Evolutionary conservation across 2,888 invertebrate genomes (phyloP).

Genomic region (Cephus rjabovi): DNA sequence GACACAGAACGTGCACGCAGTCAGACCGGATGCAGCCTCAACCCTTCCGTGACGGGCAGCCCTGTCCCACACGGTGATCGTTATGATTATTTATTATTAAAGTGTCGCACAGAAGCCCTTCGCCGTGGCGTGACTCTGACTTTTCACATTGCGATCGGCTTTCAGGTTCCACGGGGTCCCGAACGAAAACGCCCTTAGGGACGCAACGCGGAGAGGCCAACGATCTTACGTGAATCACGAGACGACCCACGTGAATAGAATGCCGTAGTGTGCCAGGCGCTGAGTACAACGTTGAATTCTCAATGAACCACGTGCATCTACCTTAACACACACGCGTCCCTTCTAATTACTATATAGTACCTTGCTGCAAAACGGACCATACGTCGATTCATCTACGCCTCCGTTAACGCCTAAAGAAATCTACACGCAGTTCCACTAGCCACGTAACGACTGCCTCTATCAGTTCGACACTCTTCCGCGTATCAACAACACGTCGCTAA

Average conservation of each 20-base stretch:
- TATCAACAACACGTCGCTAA: not conserved
- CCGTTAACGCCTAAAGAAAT: not conserved
- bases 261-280: not conserved
- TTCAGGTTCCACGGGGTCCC: not conserved
- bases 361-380: not conserved
- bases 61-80: not conserved
- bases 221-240: slow-evolving; percentile 7
- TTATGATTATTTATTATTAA: slow-evolving; percentile 6
- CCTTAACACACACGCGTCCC: not conserved
- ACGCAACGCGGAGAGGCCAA: not conserved
- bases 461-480: not conserved
- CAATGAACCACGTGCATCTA: not conserved
- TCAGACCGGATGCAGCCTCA: slow-evolving; percentile 36
- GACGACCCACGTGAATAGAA: slow-evolving; percentile 1
- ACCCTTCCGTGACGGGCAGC: slow-evolving; percentile 36
- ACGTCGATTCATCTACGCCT: not conserved
- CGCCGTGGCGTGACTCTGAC: not conserved
- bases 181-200: not conserved
- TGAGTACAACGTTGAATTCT: not conserved
- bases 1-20: slow-evolving; percentile 22
- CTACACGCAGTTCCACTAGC: not conserved
- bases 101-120: slow-evolving; percentile 4
- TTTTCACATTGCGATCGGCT: not conserved
- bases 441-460: not conserved
- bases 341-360: not conserved